Evolutionary conservation across 1,140 invertebrate genomes (phyloP), one percentile per base, ranked within the genome.

Genomic region (Penaeus chinensis): DNA sequence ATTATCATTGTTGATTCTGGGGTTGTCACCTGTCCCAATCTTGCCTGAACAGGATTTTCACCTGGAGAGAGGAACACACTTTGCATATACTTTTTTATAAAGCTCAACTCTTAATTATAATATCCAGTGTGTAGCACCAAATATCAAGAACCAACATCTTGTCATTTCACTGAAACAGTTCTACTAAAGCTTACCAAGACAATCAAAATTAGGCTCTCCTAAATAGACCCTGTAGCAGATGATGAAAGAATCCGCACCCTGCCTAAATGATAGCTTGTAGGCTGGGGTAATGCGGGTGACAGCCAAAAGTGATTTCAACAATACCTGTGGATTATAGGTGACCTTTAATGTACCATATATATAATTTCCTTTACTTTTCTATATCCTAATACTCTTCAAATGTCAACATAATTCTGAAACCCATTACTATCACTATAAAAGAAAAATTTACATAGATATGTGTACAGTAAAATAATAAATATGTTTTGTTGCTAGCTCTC

Each of bases 141-240:
- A 54, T 13, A 13, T 54, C 16, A 16, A 8, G 54, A 54, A 54
- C 1, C 54, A 54, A 54, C 10, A 16, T 54, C 54, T 54, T 16
- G 2, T 16, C 54, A 54, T 54, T 16, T 54, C 10, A 16, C 54
- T 13, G 54, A 2, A 54, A 11, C 8, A 54, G 11, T 54, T 54
- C 54, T 42, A 54, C 54, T 54, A 54, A 54, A 54, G 54, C 90
- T 94, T 94, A 93, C 96, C 96, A 90, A 97, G 93, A 66, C 93
- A 94, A 90, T 96, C 95, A 76, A 95, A 92, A 91, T 96, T 95
- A 1, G 97, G 96, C 90, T 97, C 95, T 60, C 96, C 96, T 91
- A 95, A 94, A 92, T 97, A 98, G 88, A 98, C 95, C 91, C 96
- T 94, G 92, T 98, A 98, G 92, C 96, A 97, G 91, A 99, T 97